phyloP scores from a whole-genome alignment of 2,888 invertebrate species.

The Volucella inanis region DNA sequence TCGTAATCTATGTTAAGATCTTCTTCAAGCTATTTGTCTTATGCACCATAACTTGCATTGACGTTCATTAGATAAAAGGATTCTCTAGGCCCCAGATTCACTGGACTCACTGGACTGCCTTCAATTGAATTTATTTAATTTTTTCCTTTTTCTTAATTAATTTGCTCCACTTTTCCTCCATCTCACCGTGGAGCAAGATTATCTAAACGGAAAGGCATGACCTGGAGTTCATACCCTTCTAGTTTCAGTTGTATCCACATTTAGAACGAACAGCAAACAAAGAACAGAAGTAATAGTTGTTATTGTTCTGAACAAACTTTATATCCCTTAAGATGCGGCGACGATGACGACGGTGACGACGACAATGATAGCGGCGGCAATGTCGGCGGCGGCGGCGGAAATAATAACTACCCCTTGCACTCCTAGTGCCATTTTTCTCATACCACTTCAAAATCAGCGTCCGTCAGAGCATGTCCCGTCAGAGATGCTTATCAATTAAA shows the following conservation, averaged over 20 bases:
- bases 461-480: slow-evolving; percentile 7
- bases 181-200: slow-evolving; percentile 9
- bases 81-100: slow-evolving; percentile 1
- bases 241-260: slow-evolving; percentile 26
- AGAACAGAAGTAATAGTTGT: slow-evolving; percentile 54
- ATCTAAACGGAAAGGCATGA: slow-evolving; percentile 31
- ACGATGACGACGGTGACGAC: not conserved
- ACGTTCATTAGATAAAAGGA: slow-evolving; percentile 47
- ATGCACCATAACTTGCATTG: slow-evolving; percentile 17
- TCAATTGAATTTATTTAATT: slow-evolving; percentile 66
- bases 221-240: slow-evolving; percentile 9
- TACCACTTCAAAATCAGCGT: not conserved
- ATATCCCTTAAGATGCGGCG: not conserved
- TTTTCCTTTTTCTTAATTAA: slow-evolving; percentile 44
- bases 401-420: not conserved
- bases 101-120: not conserved
- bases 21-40: slow-evolving; percentile 1
- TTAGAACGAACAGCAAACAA: slow-evolving; percentile 29
- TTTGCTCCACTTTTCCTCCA: slow-evolving; percentile 51
- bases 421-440: slow-evolving; percentile 23
- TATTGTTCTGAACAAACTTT: slow-evolving; percentile 34
- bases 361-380: not conserved
- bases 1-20: too few species aligned
- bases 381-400: not conserved
- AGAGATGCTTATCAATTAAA: slow-evolving; percentile 72